A percentile compares a stretch with the other conserved stretches of the same genome.
Conservation (phyloP, 2,888 invertebrate genomes). For the Pheosia gnoma region DNA sequence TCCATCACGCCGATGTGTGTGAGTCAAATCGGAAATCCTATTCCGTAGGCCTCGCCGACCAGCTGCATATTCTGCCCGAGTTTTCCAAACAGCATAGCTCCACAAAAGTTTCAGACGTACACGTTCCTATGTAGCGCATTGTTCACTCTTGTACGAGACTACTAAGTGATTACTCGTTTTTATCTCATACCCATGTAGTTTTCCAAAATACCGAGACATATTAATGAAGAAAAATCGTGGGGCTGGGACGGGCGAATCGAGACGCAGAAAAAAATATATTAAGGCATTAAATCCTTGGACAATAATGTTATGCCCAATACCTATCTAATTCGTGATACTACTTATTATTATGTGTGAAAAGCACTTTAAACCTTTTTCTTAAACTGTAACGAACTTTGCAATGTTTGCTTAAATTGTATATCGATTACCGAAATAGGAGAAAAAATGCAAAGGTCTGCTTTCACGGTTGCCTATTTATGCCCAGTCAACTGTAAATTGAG, state of each 20-base stretch:
- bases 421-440: slow-evolving; percentile 24
- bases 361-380: too few relatives aligned
- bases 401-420: slow-evolving; percentile 6
- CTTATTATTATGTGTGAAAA: slow-evolving; percentile 14
- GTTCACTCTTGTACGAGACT: slow-evolving; percentile 31
- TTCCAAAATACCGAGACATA: too few relatives aligned
- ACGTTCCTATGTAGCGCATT: slow-evolving; percentile 43
- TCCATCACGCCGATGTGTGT: slow-evolving; percentile 7
- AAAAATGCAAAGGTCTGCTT: slow-evolving; percentile 24
- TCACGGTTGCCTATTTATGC: slow-evolving; percentile 35
- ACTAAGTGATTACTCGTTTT: slow-evolving; percentile 25
- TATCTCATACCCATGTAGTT: neutral
- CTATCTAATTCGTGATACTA: too few relatives aligned
- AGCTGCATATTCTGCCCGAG: slow-evolving; percentile 37
- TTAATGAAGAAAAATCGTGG: too few relatives aligned
- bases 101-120: slow-evolving; percentile 49
- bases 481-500: slow-evolving; percentile 41
- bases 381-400: too few relatives aligned
- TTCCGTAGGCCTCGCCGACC: slow-evolving; percentile 27
- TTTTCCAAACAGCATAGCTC: slow-evolving; percentile 47
- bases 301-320: too few relatives aligned
- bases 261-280: too few relatives aligned
- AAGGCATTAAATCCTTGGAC: too few relatives aligned
- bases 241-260: too few relatives aligned
- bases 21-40: slow-evolving; percentile 7